Evolutionary conservation across 2,113 vertebrate species (phyloP).

Genomic region (Mirounga angustirostris): DNA sequence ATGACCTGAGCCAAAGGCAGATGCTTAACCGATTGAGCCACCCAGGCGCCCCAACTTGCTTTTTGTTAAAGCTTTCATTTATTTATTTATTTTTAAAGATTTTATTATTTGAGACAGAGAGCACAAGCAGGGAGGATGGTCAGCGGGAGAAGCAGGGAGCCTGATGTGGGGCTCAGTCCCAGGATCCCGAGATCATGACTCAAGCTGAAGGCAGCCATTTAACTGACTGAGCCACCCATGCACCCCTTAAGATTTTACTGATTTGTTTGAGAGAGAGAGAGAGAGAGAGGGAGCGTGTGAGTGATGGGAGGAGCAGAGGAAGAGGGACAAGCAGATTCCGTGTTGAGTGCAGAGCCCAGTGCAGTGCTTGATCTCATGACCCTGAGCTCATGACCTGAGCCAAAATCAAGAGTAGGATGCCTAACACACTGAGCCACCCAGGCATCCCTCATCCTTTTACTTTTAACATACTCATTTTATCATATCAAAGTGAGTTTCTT

Average conservation of each 20-base stretch:
- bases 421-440: background rate
- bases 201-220: background rate
- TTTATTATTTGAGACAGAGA: background rate
- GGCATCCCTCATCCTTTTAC: background rate
- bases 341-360: background rate
- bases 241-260: too few species aligned
- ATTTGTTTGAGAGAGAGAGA: too few species aligned
- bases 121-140: background rate
- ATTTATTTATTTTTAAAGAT: too few species aligned
- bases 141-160: background rate
- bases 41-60: background rate
- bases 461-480: background rate
- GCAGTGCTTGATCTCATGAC: background rate
- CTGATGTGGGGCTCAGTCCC: too few species aligned
- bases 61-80: too few species aligned
- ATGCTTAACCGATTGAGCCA: background rate
- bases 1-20: background rate
- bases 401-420: background rate
- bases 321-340: background rate
- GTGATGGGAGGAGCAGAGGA: background rate
- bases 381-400: background rate
- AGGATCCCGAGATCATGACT: background rate
- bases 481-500: background rate
- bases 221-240: background rate
- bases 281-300: background rate